These are phyloP conservation scores for Proterorhinus semilunaris DNA, from an alignment of 2,113 vertebrate species.

Conservation along the genomic window DNA sequence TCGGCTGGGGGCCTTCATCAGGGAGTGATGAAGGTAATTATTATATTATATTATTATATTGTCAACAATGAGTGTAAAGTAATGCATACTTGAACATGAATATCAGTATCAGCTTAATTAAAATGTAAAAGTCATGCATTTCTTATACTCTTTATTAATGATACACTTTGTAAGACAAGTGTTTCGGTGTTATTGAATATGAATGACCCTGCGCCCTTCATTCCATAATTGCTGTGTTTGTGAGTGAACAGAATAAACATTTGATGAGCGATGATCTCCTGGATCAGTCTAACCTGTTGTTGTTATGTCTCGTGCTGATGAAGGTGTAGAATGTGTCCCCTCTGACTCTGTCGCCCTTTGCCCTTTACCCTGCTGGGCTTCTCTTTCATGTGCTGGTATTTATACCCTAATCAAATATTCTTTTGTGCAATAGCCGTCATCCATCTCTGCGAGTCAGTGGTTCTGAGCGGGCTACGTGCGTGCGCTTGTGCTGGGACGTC, in stretches of 20 bases:
- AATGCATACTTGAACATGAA: too few relatives aligned
- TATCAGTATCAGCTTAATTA: too few relatives aligned
- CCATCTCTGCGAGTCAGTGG: constrained; percentile 51
- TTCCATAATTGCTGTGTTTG: not conserved
- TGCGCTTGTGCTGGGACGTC: constrained; percentile 45
- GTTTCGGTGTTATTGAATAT: too few relatives aligned
- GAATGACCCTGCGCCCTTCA: not conserved
- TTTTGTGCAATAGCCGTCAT: constrained; percentile 70
- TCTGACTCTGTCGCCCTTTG: constrained; percentile 45
- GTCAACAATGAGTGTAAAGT: too few relatives aligned
- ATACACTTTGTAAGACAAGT: too few relatives aligned
- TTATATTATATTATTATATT: too few relatives aligned
- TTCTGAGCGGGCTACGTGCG: constrained; percentile 29
- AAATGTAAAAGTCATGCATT: too few relatives aligned
- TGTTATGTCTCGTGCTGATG: constrained; percentile 20
- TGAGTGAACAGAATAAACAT: not conserved
- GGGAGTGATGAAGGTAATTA: too few relatives aligned
- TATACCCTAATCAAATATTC: constrained; percentile 80
- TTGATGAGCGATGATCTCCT: not conserved
- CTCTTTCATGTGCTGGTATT: constrained; percentile 72
- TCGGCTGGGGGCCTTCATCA: too few relatives aligned
- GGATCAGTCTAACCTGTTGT: constrained; percentile 18
- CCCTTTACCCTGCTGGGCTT: constrained; percentile 51
- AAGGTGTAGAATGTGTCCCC: constrained; percentile 40
- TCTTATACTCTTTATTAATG: too few relatives aligned